These are phyloP conservation scores for Melipona bicolor DNA, from an alignment of 2,888 invertebrate species.

Conservation along the genomic window DNA sequence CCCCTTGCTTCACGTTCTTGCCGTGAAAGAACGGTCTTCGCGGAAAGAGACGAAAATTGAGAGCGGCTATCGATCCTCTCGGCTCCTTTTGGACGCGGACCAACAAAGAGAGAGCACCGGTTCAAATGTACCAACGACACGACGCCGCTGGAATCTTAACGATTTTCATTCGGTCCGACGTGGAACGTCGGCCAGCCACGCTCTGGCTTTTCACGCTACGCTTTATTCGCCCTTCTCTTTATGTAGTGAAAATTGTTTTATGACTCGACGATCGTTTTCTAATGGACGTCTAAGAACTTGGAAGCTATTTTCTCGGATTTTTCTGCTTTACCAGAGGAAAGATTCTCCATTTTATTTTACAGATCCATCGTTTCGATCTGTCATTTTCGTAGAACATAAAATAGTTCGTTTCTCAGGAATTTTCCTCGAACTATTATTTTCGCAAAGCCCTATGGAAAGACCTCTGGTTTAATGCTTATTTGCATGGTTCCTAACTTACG, in stretches of 20 bases:
- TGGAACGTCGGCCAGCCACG: conserved; percentile 8
- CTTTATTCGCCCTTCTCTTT: no score
- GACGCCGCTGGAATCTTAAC: conserved; percentile 47
- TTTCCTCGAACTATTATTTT: neutral
- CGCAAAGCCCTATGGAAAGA: neutral
- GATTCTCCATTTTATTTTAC: no score
- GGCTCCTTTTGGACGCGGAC: conserved; percentile 65
- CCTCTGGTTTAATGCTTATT: neutral
- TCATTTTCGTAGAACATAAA: no score
- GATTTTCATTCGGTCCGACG: conserved; percentile 44
- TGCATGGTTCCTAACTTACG: neutral
- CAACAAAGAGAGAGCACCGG: conserved; percentile 57
- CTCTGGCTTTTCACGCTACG: neutral
- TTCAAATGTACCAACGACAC: conserved; percentile 42
- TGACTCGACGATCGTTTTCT: neutral
- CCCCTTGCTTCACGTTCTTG: neutral
- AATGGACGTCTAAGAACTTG: no score
- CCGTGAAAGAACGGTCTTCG: conserved; percentile 28
- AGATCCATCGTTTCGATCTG: no score
- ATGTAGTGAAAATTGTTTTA: neutral
- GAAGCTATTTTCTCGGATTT: no score
- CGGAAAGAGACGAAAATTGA: conserved; percentile 69
- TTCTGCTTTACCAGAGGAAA: no score
- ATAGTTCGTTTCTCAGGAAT: neutral
- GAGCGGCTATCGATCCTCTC: conserved; percentile 66